A percentile compares a stretch with the other conserved stretches of the same genome.
Conservation (phyloP, 2,888 invertebrate genomes). For the Lasioglossum morio region DNA sequence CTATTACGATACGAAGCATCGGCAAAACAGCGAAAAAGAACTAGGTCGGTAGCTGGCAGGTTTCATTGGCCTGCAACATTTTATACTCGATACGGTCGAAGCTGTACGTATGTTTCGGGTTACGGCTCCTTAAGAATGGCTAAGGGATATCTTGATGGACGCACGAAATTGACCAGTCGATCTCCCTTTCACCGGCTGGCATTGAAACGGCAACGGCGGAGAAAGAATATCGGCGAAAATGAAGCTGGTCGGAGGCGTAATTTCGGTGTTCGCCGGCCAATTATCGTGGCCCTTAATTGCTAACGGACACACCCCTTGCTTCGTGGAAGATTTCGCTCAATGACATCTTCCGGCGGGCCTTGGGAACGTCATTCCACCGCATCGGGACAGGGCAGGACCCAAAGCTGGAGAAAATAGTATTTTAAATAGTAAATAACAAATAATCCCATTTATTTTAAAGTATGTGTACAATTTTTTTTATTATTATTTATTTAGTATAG, state of each 20-base stretch:
- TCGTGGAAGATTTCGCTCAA: slow-evolving; percentile 22
- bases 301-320: slow-evolving; percentile 20
- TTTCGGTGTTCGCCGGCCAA: slow-evolving; percentile 50
- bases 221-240: slow-evolving; percentile 49
- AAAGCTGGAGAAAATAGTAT: too few species aligned
- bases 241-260: slow-evolving; percentile 46
- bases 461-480: too few species aligned
- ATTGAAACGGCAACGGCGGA: slow-evolving; percentile 50
- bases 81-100: background rate
- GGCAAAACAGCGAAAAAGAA: too few species aligned
- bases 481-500: too few species aligned
- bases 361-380: slow-evolving; percentile 14
- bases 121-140: background rate
- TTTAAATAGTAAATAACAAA: too few species aligned
- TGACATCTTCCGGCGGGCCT: slow-evolving; percentile 34
- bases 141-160: slow-evolving; percentile 35
- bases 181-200: slow-evolving; percentile 67
- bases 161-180: slow-evolving; percentile 52
- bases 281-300: slow-evolving; percentile 47
- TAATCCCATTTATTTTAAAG: too few species aligned
- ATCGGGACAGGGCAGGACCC: background rate
- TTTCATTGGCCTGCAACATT: background rate
- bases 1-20: background rate
- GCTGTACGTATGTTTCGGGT: slow-evolving; percentile 15
- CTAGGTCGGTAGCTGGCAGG: too few species aligned